Base-by-base conservation (phyloP, 2,113 vertebrate species). In the Nansenia antarctica region DNA sequence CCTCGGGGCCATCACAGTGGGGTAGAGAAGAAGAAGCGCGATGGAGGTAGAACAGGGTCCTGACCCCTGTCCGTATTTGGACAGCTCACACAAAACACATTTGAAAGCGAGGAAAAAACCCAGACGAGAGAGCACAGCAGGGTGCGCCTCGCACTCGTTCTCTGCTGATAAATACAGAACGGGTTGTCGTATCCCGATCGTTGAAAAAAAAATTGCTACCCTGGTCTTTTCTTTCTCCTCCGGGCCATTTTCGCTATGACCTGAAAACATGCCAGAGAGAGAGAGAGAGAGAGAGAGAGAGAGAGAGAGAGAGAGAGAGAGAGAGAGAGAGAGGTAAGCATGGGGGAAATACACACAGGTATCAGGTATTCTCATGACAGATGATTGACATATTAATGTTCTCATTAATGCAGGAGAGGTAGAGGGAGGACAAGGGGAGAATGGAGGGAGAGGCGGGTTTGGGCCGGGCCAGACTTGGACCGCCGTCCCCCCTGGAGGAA, bases 41-140 rank as follows among this genome's bases (percentile, higher is more conserved):
- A 83, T 75, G 53, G 74, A 78, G 73, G 73, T 52, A 68, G 57
- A 65, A 76, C 77, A 69, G 35, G n/a, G 67, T 73, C 70, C 26
- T 85, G 85, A 90, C 82, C 87, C 80, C 9, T 58, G 61, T 76
- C 73, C 57, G 60, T 12, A 29, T 62, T 54, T 18, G 64, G 75
- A 71, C 73, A 69, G 69, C 78, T 83, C 69, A 29, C 70, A 82
- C 68, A 73, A 75, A 86, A 67, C 68, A 67, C 20, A 60, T 85
- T 79, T 77, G 65, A 81, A 81, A 71, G 45, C 65, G 65, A 60
- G 22, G 31, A n/a, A 9, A 2, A 3, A 60, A 15, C 15, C 55
- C 11, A 6, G 12, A 47, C 2, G n/a, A 6, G 55, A 58, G 55
- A 58, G 12, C 4, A 2, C 26, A 57, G 2, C 6, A 9, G 2